Evolutionary conservation across 2,888 invertebrate species (phyloP).

Genomic region (Apamea sordens): DNA sequence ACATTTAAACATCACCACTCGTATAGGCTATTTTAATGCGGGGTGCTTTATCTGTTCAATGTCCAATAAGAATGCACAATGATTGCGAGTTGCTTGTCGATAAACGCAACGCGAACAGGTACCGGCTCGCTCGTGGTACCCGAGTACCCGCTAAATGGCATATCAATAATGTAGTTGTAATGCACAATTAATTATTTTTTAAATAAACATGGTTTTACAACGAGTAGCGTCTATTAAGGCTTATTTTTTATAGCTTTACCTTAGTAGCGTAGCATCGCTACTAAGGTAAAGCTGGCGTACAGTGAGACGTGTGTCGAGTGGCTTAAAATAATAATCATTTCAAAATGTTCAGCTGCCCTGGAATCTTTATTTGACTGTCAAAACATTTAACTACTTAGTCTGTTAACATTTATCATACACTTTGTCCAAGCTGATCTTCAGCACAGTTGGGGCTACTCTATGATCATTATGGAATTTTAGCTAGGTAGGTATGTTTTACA

Average conservation of each 20-base stretch:
- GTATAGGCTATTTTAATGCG: too few relatives aligned
- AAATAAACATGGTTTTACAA: not conserved
- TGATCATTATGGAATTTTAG: not conserved
- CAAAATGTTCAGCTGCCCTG: not conserved
- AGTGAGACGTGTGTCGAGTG: too few relatives aligned
- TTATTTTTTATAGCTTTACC: not conserved
- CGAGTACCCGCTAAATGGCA: not conserved
- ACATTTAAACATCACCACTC: not conserved
- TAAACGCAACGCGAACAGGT: not conserved
- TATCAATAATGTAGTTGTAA: not conserved
- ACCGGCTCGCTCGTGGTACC: not conserved
- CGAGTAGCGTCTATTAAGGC: not conserved
- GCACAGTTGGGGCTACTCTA: not conserved
- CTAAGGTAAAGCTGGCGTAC: too few relatives aligned
- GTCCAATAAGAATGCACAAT: not conserved
- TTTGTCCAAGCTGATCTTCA: not conserved
- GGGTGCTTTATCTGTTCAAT: not conserved
- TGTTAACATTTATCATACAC: not conserved
- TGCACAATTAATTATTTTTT: not conserved
- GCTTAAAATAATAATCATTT: not conserved
- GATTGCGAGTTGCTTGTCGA: not conserved
- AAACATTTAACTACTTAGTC: not conserved
- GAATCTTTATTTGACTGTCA: not conserved
- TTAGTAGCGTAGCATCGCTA: too few relatives aligned
- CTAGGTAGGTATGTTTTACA: not conserved